phyloP scores from a whole-genome alignment of 2,888 invertebrate genomes.

The Oscheius sp. region DNA sequence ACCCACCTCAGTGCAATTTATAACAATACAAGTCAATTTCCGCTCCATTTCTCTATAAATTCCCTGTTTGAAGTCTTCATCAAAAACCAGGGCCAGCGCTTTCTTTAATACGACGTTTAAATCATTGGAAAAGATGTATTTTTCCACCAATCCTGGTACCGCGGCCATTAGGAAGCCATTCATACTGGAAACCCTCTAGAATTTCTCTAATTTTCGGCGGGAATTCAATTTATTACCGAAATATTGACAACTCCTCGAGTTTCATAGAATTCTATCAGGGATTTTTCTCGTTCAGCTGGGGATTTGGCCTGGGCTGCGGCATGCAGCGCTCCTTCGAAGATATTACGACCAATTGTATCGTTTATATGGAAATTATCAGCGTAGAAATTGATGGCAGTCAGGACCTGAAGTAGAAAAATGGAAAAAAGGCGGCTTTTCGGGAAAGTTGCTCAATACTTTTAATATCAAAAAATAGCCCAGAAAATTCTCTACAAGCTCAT shows the following conservation, averaged over 20 bases:
- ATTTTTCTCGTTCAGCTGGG: neutral
- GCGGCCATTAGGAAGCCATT: neutral
- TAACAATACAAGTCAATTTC: neutral
- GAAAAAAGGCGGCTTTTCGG: no score
- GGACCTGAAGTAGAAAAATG: no score
- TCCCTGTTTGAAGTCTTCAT: neutral
- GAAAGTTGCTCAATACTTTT: no score
- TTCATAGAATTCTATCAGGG: conserved; percentile 1
- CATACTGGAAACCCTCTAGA: neutral
- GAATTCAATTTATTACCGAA: neutral
- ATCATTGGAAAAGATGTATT: conserved; percentile 6
- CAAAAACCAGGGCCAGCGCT: conserved; percentile 1
- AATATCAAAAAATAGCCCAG: no score
- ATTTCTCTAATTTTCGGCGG: neutral
- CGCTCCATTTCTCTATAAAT: neutral
- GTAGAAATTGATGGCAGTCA: no score
- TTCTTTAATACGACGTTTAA: neutral
- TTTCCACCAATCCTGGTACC: neutral
- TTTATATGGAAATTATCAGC: neutral
- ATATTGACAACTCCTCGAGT: conserved; percentile 1
- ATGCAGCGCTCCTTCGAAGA: neutral
- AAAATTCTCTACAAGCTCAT: no score
- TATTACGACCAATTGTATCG: neutral
- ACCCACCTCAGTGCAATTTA: neutral
- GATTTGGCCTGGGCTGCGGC: neutral